These are phyloP conservation scores for Germaria angustata DNA, from an alignment of 2,888 invertebrate species.

Conservation along the genomic window DNA sequence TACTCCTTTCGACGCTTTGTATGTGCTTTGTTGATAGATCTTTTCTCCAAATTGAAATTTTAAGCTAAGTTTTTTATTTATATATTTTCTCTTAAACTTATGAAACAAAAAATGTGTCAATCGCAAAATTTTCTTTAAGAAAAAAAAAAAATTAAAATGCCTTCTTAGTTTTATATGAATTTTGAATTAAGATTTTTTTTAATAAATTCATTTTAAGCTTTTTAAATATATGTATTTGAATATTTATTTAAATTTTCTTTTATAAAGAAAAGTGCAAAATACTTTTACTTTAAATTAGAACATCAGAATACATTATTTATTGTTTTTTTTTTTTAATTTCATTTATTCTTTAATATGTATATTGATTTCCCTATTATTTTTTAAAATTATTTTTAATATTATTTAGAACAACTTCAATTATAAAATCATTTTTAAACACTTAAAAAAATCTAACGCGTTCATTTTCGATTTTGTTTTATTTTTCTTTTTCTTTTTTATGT, in stretches of 20 bases:
- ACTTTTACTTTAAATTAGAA: slow-evolving; percentile 1
- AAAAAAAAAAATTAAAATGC: slow-evolving; percentile 17
- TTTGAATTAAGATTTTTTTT: slow-evolving; percentile 14
- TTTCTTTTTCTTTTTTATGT: slow-evolving; percentile 76
- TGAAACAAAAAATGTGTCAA: slow-evolving; percentile 73
- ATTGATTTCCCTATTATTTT: background rate
- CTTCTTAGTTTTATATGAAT: slow-evolving; percentile 30
- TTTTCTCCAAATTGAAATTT: slow-evolving; percentile 48
- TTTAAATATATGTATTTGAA: slow-evolving; percentile 18
- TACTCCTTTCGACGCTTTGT: slow-evolving; percentile 41
- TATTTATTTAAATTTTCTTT: slow-evolving; percentile 7
- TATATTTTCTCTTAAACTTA: slow-evolving; percentile 64
- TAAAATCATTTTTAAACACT: slow-evolving; percentile 74
- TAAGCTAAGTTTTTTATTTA: background rate
- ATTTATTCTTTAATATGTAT: slow-evolving; percentile 29
- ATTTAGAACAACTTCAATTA: slow-evolving; percentile 70
- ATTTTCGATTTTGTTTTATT: slow-evolving; percentile 80
- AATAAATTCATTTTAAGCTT: slow-evolving; percentile 53
- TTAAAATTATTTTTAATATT: slow-evolving; percentile 39
- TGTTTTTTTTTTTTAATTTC: slow-evolving; percentile 46
- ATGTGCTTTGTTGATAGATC: slow-evolving; percentile 56
- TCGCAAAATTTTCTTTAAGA: slow-evolving; percentile 72
- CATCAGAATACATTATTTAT: slow-evolving; percentile 46
- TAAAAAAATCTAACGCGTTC: slow-evolving; percentile 79
- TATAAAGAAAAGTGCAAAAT: slow-evolving; percentile 2